Conservation (phyloP, 1,140 invertebrate species). For the Drosophila tani region DNA sequence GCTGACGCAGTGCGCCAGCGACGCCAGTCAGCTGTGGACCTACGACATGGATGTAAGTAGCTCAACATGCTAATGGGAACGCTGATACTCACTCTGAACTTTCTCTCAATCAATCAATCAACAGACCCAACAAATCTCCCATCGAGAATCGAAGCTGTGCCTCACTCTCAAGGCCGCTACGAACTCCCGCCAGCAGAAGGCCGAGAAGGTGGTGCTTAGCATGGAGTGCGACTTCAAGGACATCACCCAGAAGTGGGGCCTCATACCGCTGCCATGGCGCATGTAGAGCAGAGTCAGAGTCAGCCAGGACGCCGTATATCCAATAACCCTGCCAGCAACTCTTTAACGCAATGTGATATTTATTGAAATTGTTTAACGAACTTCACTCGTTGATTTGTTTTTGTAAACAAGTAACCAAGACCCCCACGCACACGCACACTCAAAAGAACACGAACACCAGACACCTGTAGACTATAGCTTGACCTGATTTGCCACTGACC, state of each 20-base stretch:
- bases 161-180: slow-evolving; percentile 75
- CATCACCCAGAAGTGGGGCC: slow-evolving; percentile 82
- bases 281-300: slow-evolving; percentile 47
- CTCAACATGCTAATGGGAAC: neutral
- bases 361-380: slow-evolving; percentile 76
- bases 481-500: neutral
- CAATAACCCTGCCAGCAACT: slow-evolving; percentile 58
- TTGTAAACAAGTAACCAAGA: slow-evolving; percentile 27
- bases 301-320: slow-evolving; percentile 17
- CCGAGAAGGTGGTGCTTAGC: slow-evolving; percentile 75
- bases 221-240: slow-evolving; percentile 76
- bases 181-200: slow-evolving; percentile 58
- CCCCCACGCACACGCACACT: slow-evolving; percentile 14
- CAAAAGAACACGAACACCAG: slow-evolving; percentile 20
- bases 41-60: slow-evolving; percentile 82
- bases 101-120: neutral
- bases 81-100: neutral
- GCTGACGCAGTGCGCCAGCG: slow-evolving; percentile 65
- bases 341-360: slow-evolving; percentile 78
- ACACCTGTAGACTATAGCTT: slow-evolving; percentile 13
- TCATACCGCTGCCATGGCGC: slow-evolving; percentile 82
- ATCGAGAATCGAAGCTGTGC: slow-evolving; percentile 70
- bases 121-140: slow-evolving; percentile 83
- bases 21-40: slow-evolving; percentile 71
- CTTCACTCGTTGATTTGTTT: slow-evolving; percentile 53